Base-by-base conservation (phyloP, 1,140 invertebrate species). In the Heliconius congener region DNA sequence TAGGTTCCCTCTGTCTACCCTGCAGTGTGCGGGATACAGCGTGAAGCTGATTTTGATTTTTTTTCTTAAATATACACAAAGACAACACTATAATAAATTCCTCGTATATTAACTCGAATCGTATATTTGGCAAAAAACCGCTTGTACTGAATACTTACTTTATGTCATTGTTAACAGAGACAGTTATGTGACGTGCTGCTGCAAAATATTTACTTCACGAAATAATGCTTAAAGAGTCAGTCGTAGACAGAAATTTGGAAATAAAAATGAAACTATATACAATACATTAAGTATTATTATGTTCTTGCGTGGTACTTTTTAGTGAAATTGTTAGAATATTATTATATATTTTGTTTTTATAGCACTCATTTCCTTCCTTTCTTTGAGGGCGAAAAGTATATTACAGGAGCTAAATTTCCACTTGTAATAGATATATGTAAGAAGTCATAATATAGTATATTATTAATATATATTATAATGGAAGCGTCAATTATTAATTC, bases 101-200 rank as follows among this genome's bases (percentile, higher is more conserved):
- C 30, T 50, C 34, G 3, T 75, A 55, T 81, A 81, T 81, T 81
- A 83, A 79, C 76, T 81, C 74, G 71, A 75, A 79, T 83, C 46
- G 39, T 77, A 81, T 57, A 76, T 81, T 83, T 81, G 80, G 74
- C 82, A 81, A 81, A 83, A 81, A 83, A 83, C 77, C 74, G 75
- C 80, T 77, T 79, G 81, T 81, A 81, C 57, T 55, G 77, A 77
- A 75, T 60, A 76, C 46, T 83, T 83, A 73, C 73, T 66, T 66
- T 46, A 74, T 74, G 74, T 81, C 71, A 79, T 81, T 60, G 71
- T 76, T 74, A 71, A 74, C 30, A 71, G 52, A 75, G 79, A 72
- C 52, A 76, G 79, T 66, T 76, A 76, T 76, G 74, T n/a, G 57
- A 30, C 57, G 60, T 42, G 39, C 57, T 77, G 72, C 27, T 60